phyloP scores from a whole-genome alignment of 2,888 invertebrate species.

The Nesidiocoris tenuis region DNA sequence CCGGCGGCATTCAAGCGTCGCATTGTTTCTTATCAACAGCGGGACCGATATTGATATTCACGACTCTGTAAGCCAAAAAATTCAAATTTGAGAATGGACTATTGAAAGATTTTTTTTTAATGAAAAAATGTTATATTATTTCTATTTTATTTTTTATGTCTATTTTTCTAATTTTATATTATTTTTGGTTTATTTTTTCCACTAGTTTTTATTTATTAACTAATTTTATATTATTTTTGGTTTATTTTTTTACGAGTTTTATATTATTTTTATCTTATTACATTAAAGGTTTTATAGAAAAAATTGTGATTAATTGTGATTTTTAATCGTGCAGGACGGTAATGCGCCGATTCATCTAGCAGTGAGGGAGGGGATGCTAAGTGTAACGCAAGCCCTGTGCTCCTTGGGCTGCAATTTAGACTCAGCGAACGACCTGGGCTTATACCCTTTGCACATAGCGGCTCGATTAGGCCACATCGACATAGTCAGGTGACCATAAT shows the following conservation, averaged over 20 bases:
- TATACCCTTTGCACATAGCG: slow-evolving; percentile 69
- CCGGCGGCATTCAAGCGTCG: slow-evolving; percentile 60
- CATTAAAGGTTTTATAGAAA: no score
- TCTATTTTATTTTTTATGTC: slow-evolving; percentile 39
- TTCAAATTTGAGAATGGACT: no score
- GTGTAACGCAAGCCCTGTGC: slow-evolving; percentile 62
- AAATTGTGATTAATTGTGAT: no score
- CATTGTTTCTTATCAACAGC: slow-evolving; percentile 62
- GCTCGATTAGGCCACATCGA: slow-evolving; percentile 70
- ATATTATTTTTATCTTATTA: no score
- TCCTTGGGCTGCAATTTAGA: slow-evolving; percentile 64
- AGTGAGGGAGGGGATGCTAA: slow-evolving; percentile 59
- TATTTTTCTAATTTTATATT: no score
- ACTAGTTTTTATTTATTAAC: no score
- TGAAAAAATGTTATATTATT: slow-evolving; percentile 26
- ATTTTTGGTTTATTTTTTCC: neutral
- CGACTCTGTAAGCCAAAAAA: slow-evolving; percentile 59
- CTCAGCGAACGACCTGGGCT: slow-evolving; percentile 62
- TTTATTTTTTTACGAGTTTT: no score
- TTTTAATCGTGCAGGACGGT: slow-evolving; percentile 56
- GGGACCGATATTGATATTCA: slow-evolving; percentile 60
- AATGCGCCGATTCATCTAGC: slow-evolving; percentile 65
- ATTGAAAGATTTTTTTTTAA: slow-evolving; percentile 10
- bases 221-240: no score
- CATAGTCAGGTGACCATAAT: slow-evolving; percentile 63